Percentiles rank a stretch among this genome's conserved stretches.
phyloP scores from a whole-genome alignment of 2,797 vertebrate genomes.

The Rhabdomys pumilio region DNA sequence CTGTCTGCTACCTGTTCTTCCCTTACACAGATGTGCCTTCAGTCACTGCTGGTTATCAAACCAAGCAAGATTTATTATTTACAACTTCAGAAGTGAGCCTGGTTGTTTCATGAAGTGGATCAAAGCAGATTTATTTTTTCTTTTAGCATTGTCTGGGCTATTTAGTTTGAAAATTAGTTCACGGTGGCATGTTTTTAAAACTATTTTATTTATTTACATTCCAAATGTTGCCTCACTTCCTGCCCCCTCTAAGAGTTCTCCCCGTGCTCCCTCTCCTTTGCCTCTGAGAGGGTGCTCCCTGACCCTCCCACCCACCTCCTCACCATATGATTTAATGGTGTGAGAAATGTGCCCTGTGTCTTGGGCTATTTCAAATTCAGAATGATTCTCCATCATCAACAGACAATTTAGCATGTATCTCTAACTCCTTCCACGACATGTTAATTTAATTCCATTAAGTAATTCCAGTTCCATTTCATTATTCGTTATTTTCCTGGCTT shows the following conservation, averaged over 20 bases:
- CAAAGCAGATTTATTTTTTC: conserved; percentile 76
- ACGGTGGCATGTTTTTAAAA: conserved; percentile 77
- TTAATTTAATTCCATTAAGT: conserved; percentile 76
- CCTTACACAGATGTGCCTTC: conserved; percentile 59
- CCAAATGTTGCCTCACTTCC: background rate
- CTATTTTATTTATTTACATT: background rate
- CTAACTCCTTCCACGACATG: conserved; percentile 65
- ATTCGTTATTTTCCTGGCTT: conserved; percentile 42
- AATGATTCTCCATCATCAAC: conserved; percentile 39
- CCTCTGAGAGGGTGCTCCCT: background rate
- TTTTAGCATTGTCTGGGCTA: conserved; percentile 62
- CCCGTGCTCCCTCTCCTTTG: background rate
- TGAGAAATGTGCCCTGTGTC: conserved; percentile 78
- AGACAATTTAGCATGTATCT: conserved; percentile 70
- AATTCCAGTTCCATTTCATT: conserved; percentile 67
- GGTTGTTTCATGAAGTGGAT: conserved; percentile 66
- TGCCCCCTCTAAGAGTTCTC: background rate
- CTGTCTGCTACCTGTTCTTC: background rate
- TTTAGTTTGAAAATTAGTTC: conserved; percentile 80
- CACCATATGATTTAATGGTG: conserved; percentile 78
- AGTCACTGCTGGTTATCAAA: conserved; percentile 73
- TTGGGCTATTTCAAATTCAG: conserved; percentile 71
- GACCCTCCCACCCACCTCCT: too few relatives aligned
- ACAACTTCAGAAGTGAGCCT: conserved; percentile 67
- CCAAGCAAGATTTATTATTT: conserved; percentile 75